Conservation (phyloP, 2,797 vertebrate genomes). For the Microctenopoma stevenorrisi region DNA sequence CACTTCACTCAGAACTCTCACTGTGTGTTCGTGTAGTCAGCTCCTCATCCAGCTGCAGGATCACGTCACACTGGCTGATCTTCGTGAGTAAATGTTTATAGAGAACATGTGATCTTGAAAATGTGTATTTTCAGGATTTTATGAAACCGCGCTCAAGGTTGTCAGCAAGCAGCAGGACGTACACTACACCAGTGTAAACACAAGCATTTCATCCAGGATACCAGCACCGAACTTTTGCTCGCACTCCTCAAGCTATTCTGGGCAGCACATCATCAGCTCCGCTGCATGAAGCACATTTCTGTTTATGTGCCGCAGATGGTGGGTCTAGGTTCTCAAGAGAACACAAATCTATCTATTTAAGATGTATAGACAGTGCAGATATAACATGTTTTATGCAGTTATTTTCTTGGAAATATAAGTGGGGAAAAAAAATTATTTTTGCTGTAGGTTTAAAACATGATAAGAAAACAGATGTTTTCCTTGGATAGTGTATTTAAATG, state of each 20-base stretch:
- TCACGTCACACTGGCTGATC: slow-evolving; percentile 24
- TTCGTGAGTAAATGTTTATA: slow-evolving; percentile 35
- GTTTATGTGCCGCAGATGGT: slow-evolving; percentile 6
- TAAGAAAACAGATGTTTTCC: neutral
- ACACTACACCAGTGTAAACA: slow-evolving; percentile 41
- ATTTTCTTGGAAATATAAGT: neutral
- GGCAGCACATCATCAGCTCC: neutral
- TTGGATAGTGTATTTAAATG: slow-evolving; percentile 2
- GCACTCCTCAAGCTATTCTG: neutral
- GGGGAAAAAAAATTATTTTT: neutral
- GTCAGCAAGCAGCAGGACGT: slow-evolving; percentile 25
- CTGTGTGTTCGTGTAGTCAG: neutral
- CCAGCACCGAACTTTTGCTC: no score
- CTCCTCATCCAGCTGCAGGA: slow-evolving; percentile 15
- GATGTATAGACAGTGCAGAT: neutral
- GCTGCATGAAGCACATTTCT: neutral
- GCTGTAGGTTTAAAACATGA: neutral
- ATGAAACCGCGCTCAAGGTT: slow-evolving; percentile 1
- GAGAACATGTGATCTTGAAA: slow-evolving; percentile 28
- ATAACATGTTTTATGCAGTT: neutral
- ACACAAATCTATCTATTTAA: neutral
- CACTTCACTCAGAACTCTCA: neutral
- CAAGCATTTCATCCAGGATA: slow-evolving; percentile 11
- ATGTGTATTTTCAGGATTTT: slow-evolving; percentile 6
- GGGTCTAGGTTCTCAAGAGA: neutral